Percentiles rank a stretch among this genome's conserved stretches.
Evolutionary conservation across 64 coral and sea anemone genomes (phyloP).

Genomic region (Montipora foliosa): DNA sequence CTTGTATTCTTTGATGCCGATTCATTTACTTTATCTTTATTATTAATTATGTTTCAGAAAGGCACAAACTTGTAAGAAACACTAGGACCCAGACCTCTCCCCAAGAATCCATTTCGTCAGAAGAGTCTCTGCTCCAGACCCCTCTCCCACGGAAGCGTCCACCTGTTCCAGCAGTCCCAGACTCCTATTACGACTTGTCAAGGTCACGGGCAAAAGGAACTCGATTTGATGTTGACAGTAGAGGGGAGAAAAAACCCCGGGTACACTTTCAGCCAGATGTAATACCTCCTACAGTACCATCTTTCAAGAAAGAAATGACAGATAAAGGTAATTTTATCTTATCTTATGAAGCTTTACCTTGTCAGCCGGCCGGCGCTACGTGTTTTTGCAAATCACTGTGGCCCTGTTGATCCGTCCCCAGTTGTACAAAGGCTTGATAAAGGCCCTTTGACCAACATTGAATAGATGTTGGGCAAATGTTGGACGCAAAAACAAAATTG

Average conservation of each 20-base stretch:
- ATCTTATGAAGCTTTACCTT: not conserved
- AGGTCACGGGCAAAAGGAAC: slow-evolving; percentile 23
- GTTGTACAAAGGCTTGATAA: too few relatives aligned
- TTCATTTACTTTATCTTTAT: not conserved
- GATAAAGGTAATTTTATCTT: slow-evolving; percentile 26
- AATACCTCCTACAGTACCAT: not conserved
- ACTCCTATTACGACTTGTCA: slow-evolving; percentile 44
- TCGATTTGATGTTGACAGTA: slow-evolving; percentile 13
- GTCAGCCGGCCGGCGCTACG: too few relatives aligned
- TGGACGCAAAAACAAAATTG: too few relatives aligned
- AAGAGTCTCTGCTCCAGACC: slow-evolving; percentile 87
- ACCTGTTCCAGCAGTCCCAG: slow-evolving; percentile 78
- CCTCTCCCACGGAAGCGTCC: slow-evolving; percentile 90
- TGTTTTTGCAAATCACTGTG: too few relatives aligned
- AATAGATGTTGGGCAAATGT: too few relatives aligned
- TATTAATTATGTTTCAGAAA: not conserved
- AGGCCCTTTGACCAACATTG: too few relatives aligned
- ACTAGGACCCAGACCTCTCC: slow-evolving; percentile 94
- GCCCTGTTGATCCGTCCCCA: too few relatives aligned
- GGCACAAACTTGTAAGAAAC: slow-evolving; percentile 61
- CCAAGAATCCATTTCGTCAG: slow-evolving; percentile 69
- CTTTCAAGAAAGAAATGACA: slow-evolving; percentile 15
- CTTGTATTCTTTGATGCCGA: not conserved
- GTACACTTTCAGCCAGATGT: slow-evolving; percentile 29
- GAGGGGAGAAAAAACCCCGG: not conserved